These are phyloP conservation scores for Saimiri boliviensis DNA, from an alignment of 2,113 vertebrate species.

Conservation along the genomic window DNA sequence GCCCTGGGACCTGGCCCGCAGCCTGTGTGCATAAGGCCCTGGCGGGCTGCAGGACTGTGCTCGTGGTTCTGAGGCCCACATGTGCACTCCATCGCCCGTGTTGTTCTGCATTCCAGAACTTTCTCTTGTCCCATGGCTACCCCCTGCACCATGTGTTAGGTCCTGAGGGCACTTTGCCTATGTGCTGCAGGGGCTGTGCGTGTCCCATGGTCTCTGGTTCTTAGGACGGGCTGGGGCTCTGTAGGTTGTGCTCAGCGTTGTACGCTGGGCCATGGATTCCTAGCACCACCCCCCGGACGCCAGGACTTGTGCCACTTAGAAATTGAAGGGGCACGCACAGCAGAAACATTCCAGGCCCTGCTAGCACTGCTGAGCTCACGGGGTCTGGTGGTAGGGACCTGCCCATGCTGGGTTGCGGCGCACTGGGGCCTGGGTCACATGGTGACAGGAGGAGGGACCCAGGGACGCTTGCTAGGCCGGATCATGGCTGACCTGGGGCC, in stretches of 20 bases:
- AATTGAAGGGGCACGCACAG: too few species aligned
- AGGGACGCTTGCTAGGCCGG: fast-evolving
- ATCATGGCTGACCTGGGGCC: too few species aligned
- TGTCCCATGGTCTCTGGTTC: not conserved
- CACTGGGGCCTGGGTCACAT: too few species aligned
- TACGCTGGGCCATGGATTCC: too few species aligned
- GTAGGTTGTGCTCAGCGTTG: not conserved
- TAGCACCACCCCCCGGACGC: too few species aligned
- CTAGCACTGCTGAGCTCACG: too few species aligned
- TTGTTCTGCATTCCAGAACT: not conserved
- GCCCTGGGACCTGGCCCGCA: not conserved
- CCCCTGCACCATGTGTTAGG: not conserved
- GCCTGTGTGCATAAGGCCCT: not conserved
- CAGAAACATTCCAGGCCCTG: too few species aligned
- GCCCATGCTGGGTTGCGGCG: too few species aligned
- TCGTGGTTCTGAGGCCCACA: not conserved
- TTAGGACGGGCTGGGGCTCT: fast-evolving
- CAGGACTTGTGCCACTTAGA: not conserved
- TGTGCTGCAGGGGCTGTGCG: not conserved
- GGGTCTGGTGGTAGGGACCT: too few species aligned
- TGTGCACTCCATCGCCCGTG: not conserved
- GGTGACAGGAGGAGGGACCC: too few species aligned
- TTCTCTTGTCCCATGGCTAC: not conserved
- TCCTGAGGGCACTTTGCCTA: not conserved
- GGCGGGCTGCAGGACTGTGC: fast-evolving